Evolutionary conservation across 2,113 vertebrate species (phyloP).

Genomic region (Illadopsis cleaveri): DNA sequence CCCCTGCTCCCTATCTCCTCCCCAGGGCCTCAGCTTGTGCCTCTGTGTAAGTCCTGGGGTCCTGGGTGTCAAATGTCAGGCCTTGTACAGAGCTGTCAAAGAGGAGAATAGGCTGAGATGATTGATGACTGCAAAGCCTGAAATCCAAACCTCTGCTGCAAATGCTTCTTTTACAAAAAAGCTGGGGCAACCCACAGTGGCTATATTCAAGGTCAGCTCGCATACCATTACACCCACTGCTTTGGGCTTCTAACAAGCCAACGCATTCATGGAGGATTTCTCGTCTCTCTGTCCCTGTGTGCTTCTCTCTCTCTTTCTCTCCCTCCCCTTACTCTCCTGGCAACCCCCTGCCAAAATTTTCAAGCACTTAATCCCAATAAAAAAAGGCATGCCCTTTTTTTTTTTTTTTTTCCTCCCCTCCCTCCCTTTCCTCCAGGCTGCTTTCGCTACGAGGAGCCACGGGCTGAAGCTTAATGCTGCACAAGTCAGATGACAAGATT

Average conservation of each 20-base stretch:
- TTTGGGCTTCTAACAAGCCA: conserved; percentile 78
- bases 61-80: conserved; percentile 99
- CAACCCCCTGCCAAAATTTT: conserved; percentile 74
- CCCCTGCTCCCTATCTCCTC: conserved; percentile 57
- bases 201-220: conserved; percentile 88
- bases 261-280: conserved; percentile 72
- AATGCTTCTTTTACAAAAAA: conserved; percentile 94
- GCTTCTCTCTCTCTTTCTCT: conserved; percentile 11
- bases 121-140: conserved; percentile 99
- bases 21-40: conserved; percentile 85
- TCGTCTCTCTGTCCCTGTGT: conserved; percentile 29
- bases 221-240: conserved; percentile 87
- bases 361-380: conserved; percentile 78
- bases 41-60: conserved; percentile 86
- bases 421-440: conserved; percentile 74
- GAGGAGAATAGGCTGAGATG: conserved; percentile 97
- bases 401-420: not conserved
- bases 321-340: conserved; percentile 63
- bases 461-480: conserved; percentile 82
- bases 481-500: conserved; percentile 94
- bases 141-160: conserved; percentile 98
- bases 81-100: conserved; percentile 99
- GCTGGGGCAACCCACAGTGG: conserved; percentile 87
- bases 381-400: conserved; percentile 60
- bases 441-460: conserved; percentile 73